These are phyloP conservation scores for Volucella inflata DNA, from an alignment of 2,888 invertebrate species.

Conservation along the genomic window DNA sequence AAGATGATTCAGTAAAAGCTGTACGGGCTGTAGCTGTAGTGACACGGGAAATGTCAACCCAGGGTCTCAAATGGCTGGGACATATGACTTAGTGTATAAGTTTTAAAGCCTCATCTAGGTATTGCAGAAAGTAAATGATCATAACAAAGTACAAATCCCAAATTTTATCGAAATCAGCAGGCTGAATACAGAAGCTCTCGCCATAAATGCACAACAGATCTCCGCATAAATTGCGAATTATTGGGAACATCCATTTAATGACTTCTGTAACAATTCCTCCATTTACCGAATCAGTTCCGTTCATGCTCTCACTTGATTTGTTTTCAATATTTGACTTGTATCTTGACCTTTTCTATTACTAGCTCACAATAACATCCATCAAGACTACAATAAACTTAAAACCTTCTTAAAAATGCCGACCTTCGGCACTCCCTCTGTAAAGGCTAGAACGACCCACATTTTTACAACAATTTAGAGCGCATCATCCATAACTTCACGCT, in stretches of 20 bases:
- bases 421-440: constrained; percentile 57
- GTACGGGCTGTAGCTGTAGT: no score
- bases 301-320: constrained; percentile 19
- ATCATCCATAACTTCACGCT: constrained; percentile 47
- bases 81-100: no score
- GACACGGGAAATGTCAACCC: no score
- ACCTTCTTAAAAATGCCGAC: constrained; percentile 58
- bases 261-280: neutral
- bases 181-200: no score
- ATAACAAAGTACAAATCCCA: no score
- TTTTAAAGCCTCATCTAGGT: no score
- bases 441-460: constrained; percentile 9
- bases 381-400: constrained; percentile 9
- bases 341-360: constrained; percentile 27
- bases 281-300: constrained; percentile 25
- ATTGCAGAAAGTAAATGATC: no score
- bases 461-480: constrained; percentile 1
- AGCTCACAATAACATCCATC: constrained; percentile 22
- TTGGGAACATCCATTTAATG: neutral
- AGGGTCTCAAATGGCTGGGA: no score
- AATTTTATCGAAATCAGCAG: no score
- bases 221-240: no score
- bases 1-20: no score
- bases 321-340: constrained; percentile 24
- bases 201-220: no score